Conservation (phyloP, 23 tunicate species). For the Halocynthia aurantium region DNA sequence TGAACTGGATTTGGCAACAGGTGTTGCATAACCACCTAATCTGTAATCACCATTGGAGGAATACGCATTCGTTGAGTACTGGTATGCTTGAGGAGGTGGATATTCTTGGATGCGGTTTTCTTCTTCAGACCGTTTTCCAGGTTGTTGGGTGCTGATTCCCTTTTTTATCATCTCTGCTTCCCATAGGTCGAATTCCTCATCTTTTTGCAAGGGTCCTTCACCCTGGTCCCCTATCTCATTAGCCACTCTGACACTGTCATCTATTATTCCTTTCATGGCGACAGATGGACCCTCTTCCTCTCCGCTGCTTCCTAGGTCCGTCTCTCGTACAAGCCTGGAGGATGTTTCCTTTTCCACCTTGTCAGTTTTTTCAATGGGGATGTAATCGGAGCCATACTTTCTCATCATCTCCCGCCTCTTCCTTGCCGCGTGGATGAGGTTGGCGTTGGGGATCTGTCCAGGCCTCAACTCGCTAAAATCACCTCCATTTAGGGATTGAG, state of each 20-base stretch:
- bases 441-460: constrained; percentile 78
- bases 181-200: constrained; percentile 86
- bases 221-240: constrained; percentile 33
- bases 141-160: constrained; percentile 47
- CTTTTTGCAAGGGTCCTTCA: constrained; percentile 33
- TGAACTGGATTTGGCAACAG: not conserved
- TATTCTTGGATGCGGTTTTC: not conserved
- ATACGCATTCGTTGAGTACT: constrained; percentile 10
- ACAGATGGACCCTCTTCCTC: constrained; percentile 56
- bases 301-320: constrained; percentile 46
- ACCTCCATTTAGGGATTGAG: not conserved
- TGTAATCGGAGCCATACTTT: constrained; percentile 74
- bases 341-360: constrained; percentile 30
- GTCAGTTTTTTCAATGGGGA: constrained; percentile 53
- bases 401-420: constrained; percentile 85
- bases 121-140: not conserved
- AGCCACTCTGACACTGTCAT: constrained; percentile 45
- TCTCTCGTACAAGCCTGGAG: constrained; percentile 66
- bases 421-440: constrained; percentile 85
- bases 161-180: constrained; percentile 89
- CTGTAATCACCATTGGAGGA: not conserved
- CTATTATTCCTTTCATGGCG: constrained; percentile 69
- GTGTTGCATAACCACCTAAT: not conserved
- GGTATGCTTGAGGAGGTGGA: not conserved
- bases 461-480: constrained; percentile 22